These are phyloP conservation scores for Geothlypis trichas DNA, from an alignment of 2,113 vertebrate species.

Conservation along the genomic window DNA sequence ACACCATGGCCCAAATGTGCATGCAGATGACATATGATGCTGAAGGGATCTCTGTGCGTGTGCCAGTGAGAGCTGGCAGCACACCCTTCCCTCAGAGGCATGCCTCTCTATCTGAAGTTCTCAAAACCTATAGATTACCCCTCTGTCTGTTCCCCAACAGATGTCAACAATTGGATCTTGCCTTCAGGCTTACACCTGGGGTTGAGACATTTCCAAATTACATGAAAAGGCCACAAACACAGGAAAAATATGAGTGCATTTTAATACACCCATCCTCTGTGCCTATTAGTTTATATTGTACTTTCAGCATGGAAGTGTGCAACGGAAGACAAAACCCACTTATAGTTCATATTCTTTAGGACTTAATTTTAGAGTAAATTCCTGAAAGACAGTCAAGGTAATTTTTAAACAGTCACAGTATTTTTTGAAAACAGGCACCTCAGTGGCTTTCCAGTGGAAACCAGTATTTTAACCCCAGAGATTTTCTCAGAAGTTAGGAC, in stretches of 20 bases:
- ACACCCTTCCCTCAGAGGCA: neutral
- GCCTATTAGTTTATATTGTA: accelerated
- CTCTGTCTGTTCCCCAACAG: neutral
- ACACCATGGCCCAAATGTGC: neutral
- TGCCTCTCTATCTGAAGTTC: neutral
- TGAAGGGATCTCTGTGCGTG: neutral
- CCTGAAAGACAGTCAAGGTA: neutral
- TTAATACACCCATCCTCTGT: neutral
- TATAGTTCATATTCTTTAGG: neutral
- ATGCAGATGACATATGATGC: neutral
- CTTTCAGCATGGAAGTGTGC: neutral
- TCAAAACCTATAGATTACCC: neutral
- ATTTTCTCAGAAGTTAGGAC: neutral
- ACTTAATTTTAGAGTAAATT: neutral
- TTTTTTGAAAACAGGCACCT: neutral
- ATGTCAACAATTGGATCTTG: neutral
- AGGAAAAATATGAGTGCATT: neutral
- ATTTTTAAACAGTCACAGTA: neutral
- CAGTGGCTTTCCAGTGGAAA: neutral
- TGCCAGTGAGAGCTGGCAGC: neutral
- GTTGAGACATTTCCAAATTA: neutral
- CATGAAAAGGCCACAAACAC: neutral
- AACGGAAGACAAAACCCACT: neutral
- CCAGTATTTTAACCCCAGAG: neutral
- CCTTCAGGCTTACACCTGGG: slow-evolving; percentile 6